Percentiles rank a stretch among this genome's conserved stretches.
phyloP scores from a whole-genome alignment of 2,113 vertebrate species.

The Leucopsar rothschildi region DNA sequence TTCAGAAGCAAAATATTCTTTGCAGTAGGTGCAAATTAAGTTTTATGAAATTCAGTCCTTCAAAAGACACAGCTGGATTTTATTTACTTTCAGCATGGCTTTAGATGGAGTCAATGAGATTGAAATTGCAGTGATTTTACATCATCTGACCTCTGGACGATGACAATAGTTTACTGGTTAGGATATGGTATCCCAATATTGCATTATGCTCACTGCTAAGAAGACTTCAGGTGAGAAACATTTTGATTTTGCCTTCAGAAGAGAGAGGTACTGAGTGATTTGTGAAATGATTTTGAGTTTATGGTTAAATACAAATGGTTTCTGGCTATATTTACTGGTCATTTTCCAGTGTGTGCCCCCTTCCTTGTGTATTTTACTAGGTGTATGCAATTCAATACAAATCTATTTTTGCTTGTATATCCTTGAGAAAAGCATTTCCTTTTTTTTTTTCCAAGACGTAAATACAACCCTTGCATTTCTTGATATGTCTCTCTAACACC shows the following conservation, averaged over 20 bases:
- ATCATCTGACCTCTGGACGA: background rate
- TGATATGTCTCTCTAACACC: background rate
- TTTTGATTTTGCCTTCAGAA: background rate
- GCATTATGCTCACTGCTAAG: background rate
- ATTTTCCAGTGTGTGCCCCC: background rate
- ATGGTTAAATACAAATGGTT: background rate
- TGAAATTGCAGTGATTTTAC: background rate
- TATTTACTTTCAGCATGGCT: background rate
- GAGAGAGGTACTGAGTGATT: background rate
- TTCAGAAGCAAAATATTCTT: background rate
- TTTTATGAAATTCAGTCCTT: conserved; percentile 20
- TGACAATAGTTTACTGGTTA: background rate
- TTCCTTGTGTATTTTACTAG: background rate
- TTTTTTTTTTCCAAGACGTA: background rate
- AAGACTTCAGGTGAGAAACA: background rate
- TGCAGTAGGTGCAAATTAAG: background rate
- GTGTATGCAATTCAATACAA: background rate
- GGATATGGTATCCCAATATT: background rate
- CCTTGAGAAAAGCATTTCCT: background rate
- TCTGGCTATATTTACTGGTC: background rate
- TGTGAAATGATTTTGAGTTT: background rate
- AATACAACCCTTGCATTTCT: background rate
- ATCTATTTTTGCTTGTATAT: background rate
- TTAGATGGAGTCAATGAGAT: background rate
- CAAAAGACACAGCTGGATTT: conserved; percentile 21